Evolutionary conservation across 2,113 vertebrate genomes (phyloP).

Genomic region (Hyaena hyaena): DNA sequence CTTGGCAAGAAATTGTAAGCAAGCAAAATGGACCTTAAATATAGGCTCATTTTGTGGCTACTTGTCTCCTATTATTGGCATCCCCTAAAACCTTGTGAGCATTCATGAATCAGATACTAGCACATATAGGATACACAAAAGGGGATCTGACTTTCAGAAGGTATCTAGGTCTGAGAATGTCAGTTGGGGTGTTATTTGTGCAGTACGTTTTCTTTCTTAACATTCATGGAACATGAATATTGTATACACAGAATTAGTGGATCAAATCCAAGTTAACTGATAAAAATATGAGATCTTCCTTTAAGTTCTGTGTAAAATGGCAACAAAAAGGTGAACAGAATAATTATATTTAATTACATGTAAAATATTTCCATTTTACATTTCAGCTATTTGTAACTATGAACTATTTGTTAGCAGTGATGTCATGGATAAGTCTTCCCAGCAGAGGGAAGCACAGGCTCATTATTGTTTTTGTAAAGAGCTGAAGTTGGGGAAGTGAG

Average conservation of each 20-base stretch:
- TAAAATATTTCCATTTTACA: neutral
- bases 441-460: constrained; percentile 86
- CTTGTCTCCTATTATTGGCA: neutral
- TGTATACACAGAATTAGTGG: neutral
- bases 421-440: constrained; percentile 52
- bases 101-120: neutral
- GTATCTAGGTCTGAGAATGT: neutral
- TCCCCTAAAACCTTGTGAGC: neutral
- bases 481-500: neutral
- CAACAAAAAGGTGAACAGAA: neutral
- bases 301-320: neutral
- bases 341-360: neutral
- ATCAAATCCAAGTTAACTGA: neutral
- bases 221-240: neutral
- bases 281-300: neutral
- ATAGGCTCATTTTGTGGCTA: neutral
- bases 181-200: neutral
- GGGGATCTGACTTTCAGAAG: neutral
- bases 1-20: neutral
- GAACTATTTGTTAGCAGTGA: neutral
- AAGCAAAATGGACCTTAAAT: neutral
- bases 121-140: rapidly evolving
- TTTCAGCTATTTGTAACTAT: neutral
- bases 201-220: neutral
- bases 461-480: constrained; percentile 57